Evolutionary conservation across 2,888 invertebrate species (phyloP), one percentile per base, ranked within the genome.

Genomic region (Caenorhabditis panamensis): DNA sequence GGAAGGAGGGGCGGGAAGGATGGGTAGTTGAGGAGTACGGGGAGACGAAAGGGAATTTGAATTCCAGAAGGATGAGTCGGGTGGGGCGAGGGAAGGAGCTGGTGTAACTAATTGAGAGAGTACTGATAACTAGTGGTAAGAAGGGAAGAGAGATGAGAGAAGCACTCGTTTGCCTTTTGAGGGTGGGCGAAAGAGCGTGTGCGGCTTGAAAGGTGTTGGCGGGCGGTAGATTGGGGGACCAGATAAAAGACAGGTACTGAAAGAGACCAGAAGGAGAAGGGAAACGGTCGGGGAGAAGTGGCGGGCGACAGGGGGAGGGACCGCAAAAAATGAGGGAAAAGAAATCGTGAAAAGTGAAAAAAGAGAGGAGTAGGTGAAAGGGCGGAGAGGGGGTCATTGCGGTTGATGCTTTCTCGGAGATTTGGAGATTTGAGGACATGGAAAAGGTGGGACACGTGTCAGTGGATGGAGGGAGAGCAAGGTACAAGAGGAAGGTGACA

Each of bases 151-250:
- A 28, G 54, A 8, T 2, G n/a, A 16, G 28, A 22, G 11, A 22
- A 53, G 53, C 22, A 26, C 16, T 22, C 16, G 13, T 22, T 36
- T 37, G 20, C 22, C 2, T 51, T 22, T 26, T n/a, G 37, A 1
- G 61, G 47, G 24, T 37, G 36, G 31, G 68, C 31, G 56, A 41
- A 31, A 36, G 69, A 36, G 69, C 53, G 64, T 66, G 64, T 73
- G 73, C 44, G 73, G 73, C 73, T 73, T 66, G 64, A 73, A 73
- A 73, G 73, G 73, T 73, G 73, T 73, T 73, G 64, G 73, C 64
- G 73, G 73, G 73, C 73, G 73, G 73, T 73, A 73, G 73, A 73
- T 73, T 56, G 64, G 24, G 54, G 66, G 41, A 31, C 8, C n/a
- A 64, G 73, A 73, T 73, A 73, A 73, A 59, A 22, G 73, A 73